Evolutionary conservation across 2,888 invertebrate genomes (phyloP).

Genomic region (Aquatica leii): DNA sequence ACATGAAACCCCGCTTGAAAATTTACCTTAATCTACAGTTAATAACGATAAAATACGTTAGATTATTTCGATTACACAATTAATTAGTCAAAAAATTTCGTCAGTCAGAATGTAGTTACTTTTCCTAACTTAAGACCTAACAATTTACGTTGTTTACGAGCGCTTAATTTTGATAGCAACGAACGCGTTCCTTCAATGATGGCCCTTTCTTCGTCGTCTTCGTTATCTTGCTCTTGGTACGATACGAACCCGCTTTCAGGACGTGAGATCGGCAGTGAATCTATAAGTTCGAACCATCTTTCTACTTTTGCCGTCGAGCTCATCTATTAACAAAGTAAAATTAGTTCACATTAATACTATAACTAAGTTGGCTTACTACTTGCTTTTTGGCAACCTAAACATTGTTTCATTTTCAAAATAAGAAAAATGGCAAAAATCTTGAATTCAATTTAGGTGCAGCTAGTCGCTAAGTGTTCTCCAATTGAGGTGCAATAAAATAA

Average conservation of each 20-base stretch:
- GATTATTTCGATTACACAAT: not conserved
- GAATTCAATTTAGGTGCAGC: too few relatives aligned
- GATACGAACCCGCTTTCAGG: constrained; percentile 83
- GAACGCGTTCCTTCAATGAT: constrained; percentile 73
- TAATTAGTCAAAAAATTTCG: not conserved
- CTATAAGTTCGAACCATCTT: constrained; percentile 80
- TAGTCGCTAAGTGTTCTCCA: not conserved
- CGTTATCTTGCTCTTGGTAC: constrained; percentile 66
- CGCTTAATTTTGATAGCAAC: constrained; percentile 73
- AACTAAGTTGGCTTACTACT: too few relatives aligned
- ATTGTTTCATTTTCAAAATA: too few relatives aligned
- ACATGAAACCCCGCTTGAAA: constrained; percentile 26
- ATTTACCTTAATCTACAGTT: not conserved
- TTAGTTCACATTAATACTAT: too few relatives aligned
- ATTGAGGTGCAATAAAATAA: too few relatives aligned
- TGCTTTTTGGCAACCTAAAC: too few relatives aligned
- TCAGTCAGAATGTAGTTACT: constrained; percentile 73
- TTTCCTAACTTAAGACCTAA: constrained; percentile 74
- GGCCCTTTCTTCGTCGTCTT: constrained; percentile 65
- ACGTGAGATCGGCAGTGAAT: constrained; percentile 71
- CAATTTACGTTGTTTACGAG: constrained; percentile 74
- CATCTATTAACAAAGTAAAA: constrained; percentile 66
- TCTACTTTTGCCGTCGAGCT: constrained; percentile 81
- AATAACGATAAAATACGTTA: too few relatives aligned
- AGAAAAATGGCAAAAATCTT: too few relatives aligned